These are phyloP conservation scores for Enteromius anoplus DNA, from an alignment of 2,797 vertebrate genomes.

Conservation along the genomic window DNA sequence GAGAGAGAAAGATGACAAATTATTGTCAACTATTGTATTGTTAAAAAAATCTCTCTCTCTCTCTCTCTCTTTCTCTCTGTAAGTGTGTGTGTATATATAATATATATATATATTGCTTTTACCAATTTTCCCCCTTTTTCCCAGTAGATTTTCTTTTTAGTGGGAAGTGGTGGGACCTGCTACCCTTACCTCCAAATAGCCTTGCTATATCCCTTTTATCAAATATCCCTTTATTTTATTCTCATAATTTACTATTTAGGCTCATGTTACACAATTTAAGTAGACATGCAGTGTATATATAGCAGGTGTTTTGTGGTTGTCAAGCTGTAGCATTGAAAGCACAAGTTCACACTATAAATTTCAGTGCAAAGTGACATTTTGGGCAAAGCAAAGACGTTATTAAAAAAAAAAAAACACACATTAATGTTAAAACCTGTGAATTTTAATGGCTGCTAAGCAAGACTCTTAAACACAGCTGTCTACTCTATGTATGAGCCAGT, in stretches of 20 bases:
- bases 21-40: not conserved
- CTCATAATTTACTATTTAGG: not conserved
- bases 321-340: not conserved
- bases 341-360: not conserved
- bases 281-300: not conserved
- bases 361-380: not conserved
- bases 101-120: not conserved
- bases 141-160: not conserved
- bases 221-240: not conserved
- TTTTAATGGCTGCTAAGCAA: conserved; percentile 13
- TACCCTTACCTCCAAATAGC: not conserved
- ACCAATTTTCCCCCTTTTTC: not conserved
- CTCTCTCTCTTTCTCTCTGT: too few species aligned
- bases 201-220: not conserved
- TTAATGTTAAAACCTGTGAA: not conserved
- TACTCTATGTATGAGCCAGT: not conserved
- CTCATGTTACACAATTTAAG: not conserved
- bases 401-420: not conserved
- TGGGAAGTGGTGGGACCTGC: not conserved
- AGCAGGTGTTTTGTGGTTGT: conserved; percentile 10
- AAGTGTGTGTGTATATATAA: too few species aligned
- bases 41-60: not conserved
- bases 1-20: not conserved
- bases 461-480: conserved; percentile 17
- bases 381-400: not conserved